These are phyloP conservation scores for Apamea anceps DNA, from an alignment of 2,888 invertebrate genomes.

Conservation along the genomic window DNA sequence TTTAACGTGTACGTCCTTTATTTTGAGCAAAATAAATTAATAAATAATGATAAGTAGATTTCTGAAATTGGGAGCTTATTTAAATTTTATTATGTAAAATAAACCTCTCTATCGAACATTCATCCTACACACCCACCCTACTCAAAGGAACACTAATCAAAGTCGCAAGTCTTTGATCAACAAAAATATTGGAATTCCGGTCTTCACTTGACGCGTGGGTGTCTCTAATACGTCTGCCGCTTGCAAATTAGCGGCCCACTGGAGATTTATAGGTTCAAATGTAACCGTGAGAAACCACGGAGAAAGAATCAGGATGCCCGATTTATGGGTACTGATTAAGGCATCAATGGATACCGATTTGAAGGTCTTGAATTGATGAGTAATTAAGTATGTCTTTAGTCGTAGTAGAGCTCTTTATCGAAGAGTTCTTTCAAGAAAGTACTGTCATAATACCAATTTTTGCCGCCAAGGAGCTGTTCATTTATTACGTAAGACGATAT, in stretches of 20 bases:
- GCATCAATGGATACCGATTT: constrained; percentile 32
- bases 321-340: constrained; percentile 42
- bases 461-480: too few species aligned
- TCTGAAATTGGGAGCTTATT: not conserved
- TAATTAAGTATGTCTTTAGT: not conserved
- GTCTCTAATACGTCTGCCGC: constrained; percentile 64
- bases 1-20: too few species aligned
- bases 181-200: constrained; percentile 51
- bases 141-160: constrained; percentile 26
- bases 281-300: constrained; percentile 25
- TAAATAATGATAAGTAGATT: too few species aligned
- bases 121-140: not conserved
- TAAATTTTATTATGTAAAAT: not conserved
- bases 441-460: too few species aligned
- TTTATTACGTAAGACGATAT: too few species aligned
- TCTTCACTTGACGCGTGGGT: constrained; percentile 35
- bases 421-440: too few species aligned
- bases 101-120: too few species aligned
- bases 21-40: too few species aligned
- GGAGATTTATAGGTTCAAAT: constrained; percentile 63
- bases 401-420: too few species aligned
- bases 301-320: constrained; percentile 42
- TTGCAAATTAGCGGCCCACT: constrained; percentile 67
- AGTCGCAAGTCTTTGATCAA: constrained; percentile 49
- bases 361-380: constrained; percentile 7